These are phyloP conservation scores for Tenrec ecaudatus DNA, from an alignment of 2,113 vertebrate genomes.

Conservation along the genomic window DNA sequence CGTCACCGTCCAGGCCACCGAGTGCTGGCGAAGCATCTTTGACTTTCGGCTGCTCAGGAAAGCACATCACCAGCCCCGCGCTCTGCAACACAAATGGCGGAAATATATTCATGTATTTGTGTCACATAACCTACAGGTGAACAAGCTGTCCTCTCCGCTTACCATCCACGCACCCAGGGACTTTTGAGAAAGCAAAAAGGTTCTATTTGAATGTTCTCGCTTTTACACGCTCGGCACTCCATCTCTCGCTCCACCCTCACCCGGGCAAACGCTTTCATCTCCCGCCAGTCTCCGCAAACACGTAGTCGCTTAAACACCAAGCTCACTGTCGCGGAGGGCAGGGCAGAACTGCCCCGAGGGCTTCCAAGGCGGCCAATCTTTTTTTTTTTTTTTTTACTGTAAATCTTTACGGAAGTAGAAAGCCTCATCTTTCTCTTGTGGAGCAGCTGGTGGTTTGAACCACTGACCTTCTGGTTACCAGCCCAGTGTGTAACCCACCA, in stretches of 20 bases:
- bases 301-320: not conserved
- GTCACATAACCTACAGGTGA: slow-evolving; percentile 4
- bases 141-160: not conserved
- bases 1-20: slow-evolving; percentile 88
- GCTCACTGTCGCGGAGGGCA: no score
- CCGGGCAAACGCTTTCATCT: not conserved
- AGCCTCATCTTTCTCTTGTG: no score
- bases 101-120: slow-evolving; percentile 41
- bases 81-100: slow-evolving; percentile 80
- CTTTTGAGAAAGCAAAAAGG: not conserved
- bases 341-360: no score
- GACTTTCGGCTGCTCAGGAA: slow-evolving; percentile 71
- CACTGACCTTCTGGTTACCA: no score
- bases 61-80: slow-evolving; percentile 54
- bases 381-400: no score
- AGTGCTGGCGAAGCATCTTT: slow-evolving; percentile 91
- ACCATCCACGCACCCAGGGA: slow-evolving; percentile 13
- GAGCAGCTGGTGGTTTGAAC: no score
- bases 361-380: no score
- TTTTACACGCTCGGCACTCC: slow-evolving; percentile 6
- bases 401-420: no score
- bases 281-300: not conserved
- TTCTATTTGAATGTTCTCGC: not conserved
- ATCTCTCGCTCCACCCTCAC: not conserved
- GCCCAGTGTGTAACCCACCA: no score